These are phyloP conservation scores for Willowsia nigromaculata DNA, from an alignment of 2,888 invertebrate species.

Conservation along the genomic window DNA sequence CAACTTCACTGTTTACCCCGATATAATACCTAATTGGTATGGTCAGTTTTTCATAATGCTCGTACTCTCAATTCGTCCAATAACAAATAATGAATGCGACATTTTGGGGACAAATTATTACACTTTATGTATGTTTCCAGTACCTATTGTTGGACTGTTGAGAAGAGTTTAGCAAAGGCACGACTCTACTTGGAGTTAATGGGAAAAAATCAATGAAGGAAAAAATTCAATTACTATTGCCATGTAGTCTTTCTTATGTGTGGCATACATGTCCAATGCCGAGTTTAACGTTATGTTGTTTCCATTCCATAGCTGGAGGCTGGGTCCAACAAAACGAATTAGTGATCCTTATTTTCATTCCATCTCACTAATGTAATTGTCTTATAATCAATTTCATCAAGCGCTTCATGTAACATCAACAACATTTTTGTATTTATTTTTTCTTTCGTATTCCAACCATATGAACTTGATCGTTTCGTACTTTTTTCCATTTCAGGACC, in stretches of 20 bases:
- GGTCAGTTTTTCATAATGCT: conserved; percentile 19
- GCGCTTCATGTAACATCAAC: conserved; percentile 27
- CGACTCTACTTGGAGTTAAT: background rate
- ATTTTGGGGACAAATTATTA: conserved; percentile 25
- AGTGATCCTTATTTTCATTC: conserved; percentile 13
- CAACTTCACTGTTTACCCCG: background rate
- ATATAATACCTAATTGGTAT: background rate
- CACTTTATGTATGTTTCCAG: background rate
- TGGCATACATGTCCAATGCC: background rate
- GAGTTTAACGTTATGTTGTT: background rate
- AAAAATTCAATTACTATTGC: conserved; percentile 21
- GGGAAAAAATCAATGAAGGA: conserved; percentile 13
- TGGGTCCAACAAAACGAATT: background rate
- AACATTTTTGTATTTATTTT: conserved; percentile 27
- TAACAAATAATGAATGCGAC: conserved; percentile 12
- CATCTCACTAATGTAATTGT: conserved; percentile 36
- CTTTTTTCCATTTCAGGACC: background rate
- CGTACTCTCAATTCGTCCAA: background rate
- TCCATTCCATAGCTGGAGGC: background rate
- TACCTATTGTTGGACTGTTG: background rate
- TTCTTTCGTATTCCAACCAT: conserved; percentile 12
- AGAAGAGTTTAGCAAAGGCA: background rate
- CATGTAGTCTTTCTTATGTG: background rate
- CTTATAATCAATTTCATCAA: background rate
- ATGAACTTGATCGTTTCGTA: background rate